These are phyloP conservation scores for Chalcosyrphus nemorum DNA, from an alignment of 2,888 invertebrate species.

Conservation along the genomic window DNA sequence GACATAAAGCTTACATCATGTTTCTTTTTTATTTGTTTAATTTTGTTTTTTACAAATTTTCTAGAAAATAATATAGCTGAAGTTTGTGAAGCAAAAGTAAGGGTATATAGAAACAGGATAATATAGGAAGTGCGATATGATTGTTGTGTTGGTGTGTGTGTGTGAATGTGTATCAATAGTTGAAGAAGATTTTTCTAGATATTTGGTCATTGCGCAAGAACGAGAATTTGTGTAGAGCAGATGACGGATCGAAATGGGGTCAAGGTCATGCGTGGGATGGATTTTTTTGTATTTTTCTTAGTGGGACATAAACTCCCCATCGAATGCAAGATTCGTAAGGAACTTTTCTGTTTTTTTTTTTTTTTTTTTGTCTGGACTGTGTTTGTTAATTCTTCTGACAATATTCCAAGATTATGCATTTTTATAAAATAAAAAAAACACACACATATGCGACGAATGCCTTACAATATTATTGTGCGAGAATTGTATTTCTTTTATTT, in stretches of 20 bases:
- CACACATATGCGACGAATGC: background rate
- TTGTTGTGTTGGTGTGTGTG: constrained; percentile 2
- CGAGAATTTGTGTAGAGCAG: constrained; percentile 20
- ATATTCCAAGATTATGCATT: background rate
- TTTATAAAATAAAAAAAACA: background rate
- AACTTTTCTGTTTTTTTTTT: background rate
- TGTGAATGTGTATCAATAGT: background rate
- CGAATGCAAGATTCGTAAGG: background rate
- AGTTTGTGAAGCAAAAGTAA: background rate
- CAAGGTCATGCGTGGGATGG: constrained; percentile 59
- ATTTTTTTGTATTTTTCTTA: constrained; percentile 8
- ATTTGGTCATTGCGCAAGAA: constrained; percentile 60
- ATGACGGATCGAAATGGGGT: constrained; percentile 56
- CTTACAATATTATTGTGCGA: constrained; percentile 13
- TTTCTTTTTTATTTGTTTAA: background rate
- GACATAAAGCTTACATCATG: constrained; percentile 47
- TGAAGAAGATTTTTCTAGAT: background rate
- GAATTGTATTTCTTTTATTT: background rate
- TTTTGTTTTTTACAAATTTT: background rate
- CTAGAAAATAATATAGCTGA: constrained; percentile 3
- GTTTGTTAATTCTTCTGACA: background rate
- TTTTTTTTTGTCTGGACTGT: background rate
- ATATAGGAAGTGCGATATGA: constrained; percentile 4
- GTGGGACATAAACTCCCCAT: background rate
- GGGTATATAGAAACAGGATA: background rate